Evolutionary conservation across 2,888 invertebrate genomes (phyloP).

Genomic region (Ennomos erosarius): DNA sequence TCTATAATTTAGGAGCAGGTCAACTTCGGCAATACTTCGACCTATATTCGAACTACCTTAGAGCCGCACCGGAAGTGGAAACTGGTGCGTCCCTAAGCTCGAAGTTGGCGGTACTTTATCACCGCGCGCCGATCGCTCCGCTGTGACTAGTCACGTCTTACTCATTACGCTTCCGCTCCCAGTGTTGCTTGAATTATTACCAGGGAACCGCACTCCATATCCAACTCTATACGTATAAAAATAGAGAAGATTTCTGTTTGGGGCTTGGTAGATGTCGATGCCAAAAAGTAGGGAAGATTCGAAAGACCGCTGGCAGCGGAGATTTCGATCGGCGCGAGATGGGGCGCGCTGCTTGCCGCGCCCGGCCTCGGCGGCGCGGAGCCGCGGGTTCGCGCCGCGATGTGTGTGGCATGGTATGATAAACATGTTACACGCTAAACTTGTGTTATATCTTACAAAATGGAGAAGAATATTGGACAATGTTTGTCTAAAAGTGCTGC

Average conservation of each 20-base stretch:
- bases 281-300: constrained; percentile 37
- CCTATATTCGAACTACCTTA: constrained; percentile 8
- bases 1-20: too few relatives aligned
- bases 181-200: constrained; percentile 36
- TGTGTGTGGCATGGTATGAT: too few relatives aligned
- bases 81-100: constrained; percentile 22
- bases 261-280: constrained; percentile 10
- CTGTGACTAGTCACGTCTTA: constrained; percentile 37
- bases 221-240: constrained; percentile 1
- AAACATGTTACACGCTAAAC: too few relatives aligned
- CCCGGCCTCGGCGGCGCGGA: too few relatives aligned
- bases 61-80: constrained; percentile 18
- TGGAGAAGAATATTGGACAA: too few relatives aligned
- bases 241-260: constrained; percentile 13
- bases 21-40: constrained; percentile 16
- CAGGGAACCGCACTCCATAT: not conserved
- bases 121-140: constrained; percentile 28
- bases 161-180: constrained; percentile 39
- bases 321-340: constrained; percentile 34
- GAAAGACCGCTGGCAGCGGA: constrained; percentile 31
- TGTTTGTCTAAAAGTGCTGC: too few relatives aligned
- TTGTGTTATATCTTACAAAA: too few relatives aligned
- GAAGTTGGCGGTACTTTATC: constrained; percentile 31
- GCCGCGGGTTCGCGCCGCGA: too few relatives aligned
- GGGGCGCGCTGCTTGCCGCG: constrained; percentile 14